Evolutionary conservation across 1,140 invertebrate genomes (phyloP).

Genomic region (Drosophila mauritiana): DNA sequence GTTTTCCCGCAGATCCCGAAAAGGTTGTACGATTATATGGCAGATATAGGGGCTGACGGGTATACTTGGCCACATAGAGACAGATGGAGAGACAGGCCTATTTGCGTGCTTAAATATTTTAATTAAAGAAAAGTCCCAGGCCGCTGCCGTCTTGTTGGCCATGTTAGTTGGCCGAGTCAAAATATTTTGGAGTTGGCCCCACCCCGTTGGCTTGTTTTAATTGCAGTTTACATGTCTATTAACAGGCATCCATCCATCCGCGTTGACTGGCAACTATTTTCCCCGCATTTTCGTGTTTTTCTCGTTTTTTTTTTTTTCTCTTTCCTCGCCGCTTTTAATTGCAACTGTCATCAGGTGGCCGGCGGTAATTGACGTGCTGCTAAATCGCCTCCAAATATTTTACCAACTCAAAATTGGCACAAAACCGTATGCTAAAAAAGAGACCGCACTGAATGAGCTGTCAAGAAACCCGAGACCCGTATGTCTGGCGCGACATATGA

Average conservation of each 20-base stretch:
- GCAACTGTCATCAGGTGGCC: constrained; percentile 57
- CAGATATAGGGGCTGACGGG: constrained; percentile 46
- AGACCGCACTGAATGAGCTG: constrained; percentile 39
- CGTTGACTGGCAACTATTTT: constrained; percentile 35
- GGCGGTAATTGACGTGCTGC: constrained; percentile 48
- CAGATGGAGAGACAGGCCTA: constrained; percentile 61
- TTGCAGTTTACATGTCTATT: constrained; percentile 82
- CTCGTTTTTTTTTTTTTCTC: not conserved
- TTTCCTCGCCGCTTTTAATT: constrained; percentile 35
- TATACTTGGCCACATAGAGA: constrained; percentile 39
- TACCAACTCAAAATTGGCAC: constrained; percentile 4
- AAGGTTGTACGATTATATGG: not conserved
- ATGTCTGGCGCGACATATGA: constrained; percentile 12
- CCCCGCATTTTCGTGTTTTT: constrained; percentile 28
- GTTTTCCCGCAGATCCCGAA: constrained; percentile 46
- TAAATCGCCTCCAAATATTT: constrained; percentile 42
- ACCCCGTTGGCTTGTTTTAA: constrained; percentile 65
- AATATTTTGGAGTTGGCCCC: constrained; percentile 58
- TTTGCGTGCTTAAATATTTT: constrained; percentile 82
- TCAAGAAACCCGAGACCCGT: constrained; percentile 42
- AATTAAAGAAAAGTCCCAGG: constrained; percentile 66
- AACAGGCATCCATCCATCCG: constrained; percentile 53
- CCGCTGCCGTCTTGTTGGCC: constrained; percentile 9
- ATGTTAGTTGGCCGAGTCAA: constrained; percentile 46
- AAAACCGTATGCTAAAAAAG: constrained; percentile 33